Conservation (phyloP, 1,140 invertebrate species). For the Bombus huntii region DNA sequence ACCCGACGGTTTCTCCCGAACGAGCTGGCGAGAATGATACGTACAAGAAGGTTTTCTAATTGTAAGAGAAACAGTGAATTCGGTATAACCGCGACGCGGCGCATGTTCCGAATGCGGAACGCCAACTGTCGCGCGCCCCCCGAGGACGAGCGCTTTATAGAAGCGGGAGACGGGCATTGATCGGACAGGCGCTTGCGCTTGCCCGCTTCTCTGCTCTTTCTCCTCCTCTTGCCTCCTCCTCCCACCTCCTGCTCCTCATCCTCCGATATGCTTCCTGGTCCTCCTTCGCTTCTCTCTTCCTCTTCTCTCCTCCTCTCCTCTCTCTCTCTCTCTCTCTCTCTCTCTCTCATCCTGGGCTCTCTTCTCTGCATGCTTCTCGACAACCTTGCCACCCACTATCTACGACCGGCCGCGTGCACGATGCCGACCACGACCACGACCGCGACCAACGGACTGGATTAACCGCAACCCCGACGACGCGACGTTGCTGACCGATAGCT, state of each 20-base stretch:
- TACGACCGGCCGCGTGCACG: constrained; percentile 54
- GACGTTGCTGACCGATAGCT: constrained; percentile 61
- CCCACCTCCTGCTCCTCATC: constrained; percentile 16
- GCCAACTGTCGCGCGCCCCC: constrained; percentile 78
- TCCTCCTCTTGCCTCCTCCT: constrained; percentile 46
- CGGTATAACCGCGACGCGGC: constrained; percentile 63
- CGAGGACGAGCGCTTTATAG: constrained; percentile 79
- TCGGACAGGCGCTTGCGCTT: constrained; percentile 80
- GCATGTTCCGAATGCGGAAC: constrained; percentile 76
- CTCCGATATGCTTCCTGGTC: constrained; percentile 34
- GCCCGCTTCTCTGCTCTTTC: constrained; percentile 59
- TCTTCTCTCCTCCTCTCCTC: not conserved
- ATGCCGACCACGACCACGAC: constrained; percentile 6
- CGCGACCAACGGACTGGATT: constrained; percentile 62
- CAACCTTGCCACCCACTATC: not conserved
- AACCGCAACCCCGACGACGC: constrained; percentile 53
- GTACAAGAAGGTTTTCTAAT: not conserved
- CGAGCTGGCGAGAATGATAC: not conserved
- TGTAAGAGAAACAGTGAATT: constrained; percentile 31
- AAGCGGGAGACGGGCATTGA: constrained; percentile 79
- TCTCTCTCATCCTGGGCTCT: not conserved
- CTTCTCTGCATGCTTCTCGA: constrained; percentile 4
- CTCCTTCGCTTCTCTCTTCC: constrained; percentile 34
- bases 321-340: too few species aligned
- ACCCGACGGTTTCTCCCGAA: not conserved